Conservation (phyloP, 2,797 vertebrate genomes). For the Synanceia verrucosa region DNA sequence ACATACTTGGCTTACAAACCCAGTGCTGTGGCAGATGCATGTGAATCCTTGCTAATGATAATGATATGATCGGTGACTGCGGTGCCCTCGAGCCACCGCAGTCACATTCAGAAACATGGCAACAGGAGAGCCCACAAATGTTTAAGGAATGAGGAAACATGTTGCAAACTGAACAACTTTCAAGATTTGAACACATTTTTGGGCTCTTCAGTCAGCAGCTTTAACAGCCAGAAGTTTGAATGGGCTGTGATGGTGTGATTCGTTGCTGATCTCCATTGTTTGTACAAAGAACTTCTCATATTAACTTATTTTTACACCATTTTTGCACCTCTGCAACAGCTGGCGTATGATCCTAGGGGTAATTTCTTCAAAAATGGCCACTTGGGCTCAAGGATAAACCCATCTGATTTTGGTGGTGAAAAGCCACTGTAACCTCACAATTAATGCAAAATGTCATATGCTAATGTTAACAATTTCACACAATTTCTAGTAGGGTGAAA, state of each 20-base stretch:
- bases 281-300: background rate
- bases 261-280: background rate
- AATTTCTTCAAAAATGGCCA: background rate
- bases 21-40: background rate
- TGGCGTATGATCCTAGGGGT: background rate
- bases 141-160: background rate
- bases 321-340: fast-evolving
- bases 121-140: background rate
- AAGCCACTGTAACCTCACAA: background rate
- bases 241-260: background rate
- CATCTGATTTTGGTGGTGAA: background rate
- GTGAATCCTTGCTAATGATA: background rate
- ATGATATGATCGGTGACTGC: background rate
- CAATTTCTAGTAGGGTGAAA: background rate
- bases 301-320: background rate
- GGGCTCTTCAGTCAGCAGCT: background rate
- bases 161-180: background rate
- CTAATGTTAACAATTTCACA: background rate
- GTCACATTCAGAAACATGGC: background rate
- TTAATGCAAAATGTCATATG: background rate
- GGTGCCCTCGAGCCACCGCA: background rate
- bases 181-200: background rate
- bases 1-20: background rate
- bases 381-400: background rate
- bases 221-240: background rate